Evolutionary conservation across 2,113 vertebrate species (phyloP), one percentile per base, ranked within the genome.

Genomic region (Oreocharis arfaki): DNA sequence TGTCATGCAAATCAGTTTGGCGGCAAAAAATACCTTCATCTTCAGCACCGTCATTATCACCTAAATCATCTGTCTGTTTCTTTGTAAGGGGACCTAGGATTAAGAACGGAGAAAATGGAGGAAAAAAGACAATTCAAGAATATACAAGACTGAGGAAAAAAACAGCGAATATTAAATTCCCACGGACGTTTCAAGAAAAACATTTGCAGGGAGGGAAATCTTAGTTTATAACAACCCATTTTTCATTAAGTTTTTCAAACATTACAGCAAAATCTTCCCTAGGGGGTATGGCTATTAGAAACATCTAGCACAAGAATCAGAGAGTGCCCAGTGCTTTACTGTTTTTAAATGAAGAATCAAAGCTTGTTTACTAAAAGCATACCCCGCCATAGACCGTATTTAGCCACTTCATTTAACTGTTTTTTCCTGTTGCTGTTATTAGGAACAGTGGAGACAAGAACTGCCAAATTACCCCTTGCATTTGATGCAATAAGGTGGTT

Each of bases 1-100:
- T 98, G 97, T 99, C 99, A 99, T 99, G 99, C 99, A 99, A 98
- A 99, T 99, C 98, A 98, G 97, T 98, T 99, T 99, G 98, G 98
- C 97, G 98, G 98, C 98, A 98, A 98, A 98, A 99, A 99, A 99
- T 99, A 99, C 99, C 99, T 99, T 99, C 99, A 96, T 99, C 99
- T 98, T 99, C 99, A 97, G 99, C 98, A 99, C 99, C 99, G 98
- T 99, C 99, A 99, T 98, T 99, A 99, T 99, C 99, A 99, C 98
- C 98, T 99, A 99, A 99, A 99, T 99, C 99, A 99, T 99, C 99
- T 98, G 98, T 99, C 98, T 99, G 99, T 99, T 99, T 99, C 99
- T 99, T 99, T 99, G 99, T 99, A 99, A 99, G 99, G 98, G 99
- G 99, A 99, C 99, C 99, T 99, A 99, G 99, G 99, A 99, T 99